Evolutionary conservation across 2,797 vertebrate species (phyloP), one percentile per base, ranked within the genome.

Genomic region (Anolis apletophallus): DNA sequence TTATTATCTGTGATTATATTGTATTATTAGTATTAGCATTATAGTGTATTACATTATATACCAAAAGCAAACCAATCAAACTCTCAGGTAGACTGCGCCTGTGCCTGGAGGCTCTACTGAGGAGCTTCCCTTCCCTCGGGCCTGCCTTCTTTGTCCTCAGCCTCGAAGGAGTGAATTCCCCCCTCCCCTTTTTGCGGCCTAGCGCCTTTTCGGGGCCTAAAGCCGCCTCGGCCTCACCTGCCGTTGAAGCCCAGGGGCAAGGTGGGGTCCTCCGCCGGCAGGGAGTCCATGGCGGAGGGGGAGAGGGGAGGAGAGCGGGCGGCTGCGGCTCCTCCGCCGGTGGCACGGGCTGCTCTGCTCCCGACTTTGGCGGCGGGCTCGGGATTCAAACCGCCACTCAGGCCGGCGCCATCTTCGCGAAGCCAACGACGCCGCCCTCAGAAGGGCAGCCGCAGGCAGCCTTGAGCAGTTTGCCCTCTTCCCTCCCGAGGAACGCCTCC

Each of bases 231-330:
- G 0, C 64, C 17, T 34, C 13, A 55, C 98, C 98, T 98, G 96
- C 96, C 96, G 93, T 97, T 97, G 2, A 98, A 92, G 86, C 96
- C 97, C 92, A 98, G 93, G 29, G 98, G 98, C 83, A 98, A 96
- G 85, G 97, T 96, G 94, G 92, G 91, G 84, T 98, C 98, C 69
- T 96, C 97, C 55, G 95, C 97, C 74, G 96, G 93, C 75, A 97
- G 94, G 12, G 98, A 98, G 88, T 98, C 98, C 98, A 99, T 98
- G 10, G 17, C 1, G 6, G 68, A 29, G 67, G 26, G 4, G 8
- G 54, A 17, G 14, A 16, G 10, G 16, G 11, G 34, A 3, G 36
- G 1, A 1, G 19, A 21, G 12, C 3, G 57, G 23, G 54, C 81
- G 8, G 69, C 57, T 6, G 50, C 46, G 57, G 0, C 1, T 57